Percentiles rank a stretch among this genome's conserved stretches.
These are phyloP conservation scores for Drosophila subobscura DNA, from an alignment of 1,140 invertebrate species.

Conservation along the genomic window DNA sequence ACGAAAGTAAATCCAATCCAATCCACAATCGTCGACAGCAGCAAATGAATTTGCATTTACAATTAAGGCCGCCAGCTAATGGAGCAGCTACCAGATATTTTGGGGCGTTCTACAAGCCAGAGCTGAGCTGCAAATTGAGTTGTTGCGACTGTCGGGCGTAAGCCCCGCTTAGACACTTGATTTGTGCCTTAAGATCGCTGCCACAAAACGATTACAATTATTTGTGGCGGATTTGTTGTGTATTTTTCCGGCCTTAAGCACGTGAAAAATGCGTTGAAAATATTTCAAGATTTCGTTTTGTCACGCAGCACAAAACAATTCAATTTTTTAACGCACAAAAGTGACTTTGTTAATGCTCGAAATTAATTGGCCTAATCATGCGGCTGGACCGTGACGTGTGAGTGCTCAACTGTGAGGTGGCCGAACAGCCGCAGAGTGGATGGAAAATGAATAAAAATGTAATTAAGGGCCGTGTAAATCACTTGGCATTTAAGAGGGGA, in stretches of 20 bases:
- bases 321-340: slow-evolving; percentile 19
- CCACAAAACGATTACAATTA: slow-evolving; percentile 13
- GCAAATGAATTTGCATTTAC: slow-evolving; percentile 72
- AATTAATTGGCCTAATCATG: slow-evolving; percentile 70
- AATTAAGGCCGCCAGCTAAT: slow-evolving; percentile 68
- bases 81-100: slow-evolving; percentile 11
- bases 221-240: background rate
- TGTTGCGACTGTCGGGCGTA: slow-evolving; percentile 49
- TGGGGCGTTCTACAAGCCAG: slow-evolving; percentile 65
- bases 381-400: slow-evolving; percentile 36
- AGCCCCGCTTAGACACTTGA: slow-evolving; percentile 42
- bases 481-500: no score
- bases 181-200: slow-evolving; percentile 22
- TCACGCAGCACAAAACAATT: slow-evolving; percentile 26
- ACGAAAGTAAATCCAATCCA: slow-evolving; percentile 20
- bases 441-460: background rate
- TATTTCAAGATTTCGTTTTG: slow-evolving; percentile 36
- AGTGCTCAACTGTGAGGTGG: slow-evolving; percentile 9
- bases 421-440: background rate
- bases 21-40: slow-evolving; percentile 51
- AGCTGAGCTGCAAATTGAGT: slow-evolving; percentile 44
- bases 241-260: slow-evolving; percentile 23
- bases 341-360: slow-evolving; percentile 33
- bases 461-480: no score
- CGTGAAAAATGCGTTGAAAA: slow-evolving; percentile 33